Percentiles rank a stretch among this genome's conserved stretches.
These are phyloP conservation scores for Apodemus agrarius DNA, from an alignment of 2,797 vertebrate species.

Conservation along the genomic window DNA sequence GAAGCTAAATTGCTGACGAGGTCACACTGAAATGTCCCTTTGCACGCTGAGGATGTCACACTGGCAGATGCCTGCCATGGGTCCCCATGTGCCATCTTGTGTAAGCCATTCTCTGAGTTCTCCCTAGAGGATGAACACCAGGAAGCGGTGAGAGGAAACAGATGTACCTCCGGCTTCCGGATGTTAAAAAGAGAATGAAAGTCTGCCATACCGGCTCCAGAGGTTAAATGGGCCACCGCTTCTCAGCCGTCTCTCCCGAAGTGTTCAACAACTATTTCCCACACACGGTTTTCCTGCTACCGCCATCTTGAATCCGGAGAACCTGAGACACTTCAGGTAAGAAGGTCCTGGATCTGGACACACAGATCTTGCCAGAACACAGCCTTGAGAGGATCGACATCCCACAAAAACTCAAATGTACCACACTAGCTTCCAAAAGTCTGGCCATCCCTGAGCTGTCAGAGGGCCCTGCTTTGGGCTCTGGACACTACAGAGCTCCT, in stretches of 20 bases:
- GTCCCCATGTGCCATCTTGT: background rate
- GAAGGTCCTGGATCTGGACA: background rate
- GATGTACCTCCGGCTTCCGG: too few species aligned
- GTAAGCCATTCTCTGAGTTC: background rate
- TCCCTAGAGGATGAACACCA: too few species aligned
- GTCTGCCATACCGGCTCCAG: background rate
- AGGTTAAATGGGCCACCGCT: background rate
- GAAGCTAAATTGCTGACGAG: background rate
- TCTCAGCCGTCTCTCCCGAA: background rate
- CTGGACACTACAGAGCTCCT: background rate
- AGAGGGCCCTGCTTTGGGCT: background rate
- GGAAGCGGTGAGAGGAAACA: background rate
- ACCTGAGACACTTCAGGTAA: background rate
- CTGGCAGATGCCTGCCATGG: background rate
- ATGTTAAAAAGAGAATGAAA: background rate
- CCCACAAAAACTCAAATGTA: background rate
- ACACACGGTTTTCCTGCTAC: background rate
- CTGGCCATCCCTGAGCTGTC: background rate
- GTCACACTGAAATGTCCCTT: too few species aligned
- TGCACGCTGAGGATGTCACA: background rate
- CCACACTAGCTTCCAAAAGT: background rate
- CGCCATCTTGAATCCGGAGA: background rate
- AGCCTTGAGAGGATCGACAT: too few species aligned
- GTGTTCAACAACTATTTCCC: background rate
- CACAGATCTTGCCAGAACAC: too few species aligned